Evolutionary conservation across 2,888 invertebrate species (phyloP).

Genomic region (Hartigia nigra): DNA sequence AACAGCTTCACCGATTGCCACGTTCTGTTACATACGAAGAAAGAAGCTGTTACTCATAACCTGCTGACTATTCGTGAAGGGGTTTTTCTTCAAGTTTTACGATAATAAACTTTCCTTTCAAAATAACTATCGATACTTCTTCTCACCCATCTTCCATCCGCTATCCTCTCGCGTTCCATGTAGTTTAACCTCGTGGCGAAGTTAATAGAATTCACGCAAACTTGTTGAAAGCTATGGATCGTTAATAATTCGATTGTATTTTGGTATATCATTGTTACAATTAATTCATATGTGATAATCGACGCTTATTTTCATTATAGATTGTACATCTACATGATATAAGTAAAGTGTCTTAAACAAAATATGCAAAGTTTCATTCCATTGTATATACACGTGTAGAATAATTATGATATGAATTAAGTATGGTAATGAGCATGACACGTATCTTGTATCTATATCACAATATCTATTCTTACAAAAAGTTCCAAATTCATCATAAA

Average conservation of each 20-base stretch:
- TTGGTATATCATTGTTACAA: not conserved
- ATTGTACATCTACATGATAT: not conserved
- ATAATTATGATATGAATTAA: not conserved
- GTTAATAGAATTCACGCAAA: not conserved
- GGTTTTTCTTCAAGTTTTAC: conserved; percentile 54
- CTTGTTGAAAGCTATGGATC: not conserved
- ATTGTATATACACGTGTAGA: not conserved
- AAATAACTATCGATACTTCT: conserved; percentile 27
- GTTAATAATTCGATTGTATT: not conserved
- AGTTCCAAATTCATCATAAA: not conserved
- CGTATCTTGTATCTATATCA: too few relatives aligned
- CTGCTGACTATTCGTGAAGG: conserved; percentile 33
- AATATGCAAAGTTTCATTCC: not conserved
- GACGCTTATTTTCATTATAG: not conserved
- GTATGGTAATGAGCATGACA: not conserved
- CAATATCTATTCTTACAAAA: not conserved
- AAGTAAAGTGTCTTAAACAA: not conserved
- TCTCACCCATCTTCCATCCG: conserved; percentile 7
- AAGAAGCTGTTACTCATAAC: conserved; percentile 30
- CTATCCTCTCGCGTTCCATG: not conserved
- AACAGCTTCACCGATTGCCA: conserved; percentile 15
- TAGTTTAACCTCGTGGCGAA: not conserved
- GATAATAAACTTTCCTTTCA: conserved; percentile 55
- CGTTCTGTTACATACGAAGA: conserved; percentile 16
- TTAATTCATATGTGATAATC: not conserved